These are phyloP conservation scores for Xestia rhomboidea DNA, from an alignment of 2,888 invertebrate species.

Conservation along the genomic window DNA sequence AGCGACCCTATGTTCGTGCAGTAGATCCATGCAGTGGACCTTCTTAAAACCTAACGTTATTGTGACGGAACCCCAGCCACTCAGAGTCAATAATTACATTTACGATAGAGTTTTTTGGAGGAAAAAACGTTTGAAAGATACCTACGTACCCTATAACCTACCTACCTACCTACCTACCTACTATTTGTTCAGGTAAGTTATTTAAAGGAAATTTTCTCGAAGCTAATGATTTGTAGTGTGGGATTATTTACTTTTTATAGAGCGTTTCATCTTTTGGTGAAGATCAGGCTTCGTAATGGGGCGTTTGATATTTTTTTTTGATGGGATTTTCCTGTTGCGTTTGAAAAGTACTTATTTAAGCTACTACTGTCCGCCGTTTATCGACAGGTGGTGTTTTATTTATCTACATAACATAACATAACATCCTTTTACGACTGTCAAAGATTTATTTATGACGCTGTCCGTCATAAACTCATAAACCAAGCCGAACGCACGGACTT, in stretches of 20 bases:
- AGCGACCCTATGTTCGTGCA: neutral
- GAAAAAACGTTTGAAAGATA: constrained; percentile 54
- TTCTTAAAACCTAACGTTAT: constrained; percentile 14
- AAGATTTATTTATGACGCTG: neutral
- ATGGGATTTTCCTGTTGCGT: neutral
- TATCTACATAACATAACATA: neutral
- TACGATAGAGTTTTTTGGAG: constrained; percentile 56
- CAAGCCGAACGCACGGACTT: too few relatives aligned
- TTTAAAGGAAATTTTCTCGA: constrained; percentile 30
- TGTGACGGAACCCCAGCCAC: constrained; percentile 40
- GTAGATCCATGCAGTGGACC: neutral
- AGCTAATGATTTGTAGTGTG: constrained; percentile 38
- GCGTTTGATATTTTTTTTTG: neutral
- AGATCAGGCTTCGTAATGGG: neutral
- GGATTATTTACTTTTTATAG: constrained; percentile 25
- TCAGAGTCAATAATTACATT: constrained; percentile 70
- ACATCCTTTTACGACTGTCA: neutral
- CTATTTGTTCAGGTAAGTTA: constrained; percentile 52
- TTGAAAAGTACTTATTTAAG: neutral
- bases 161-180: neutral
- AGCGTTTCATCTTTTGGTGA: constrained; percentile 14
- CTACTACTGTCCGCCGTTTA: neutral
- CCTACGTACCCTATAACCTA: neutral
- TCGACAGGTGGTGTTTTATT: neutral
- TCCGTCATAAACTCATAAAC: too few relatives aligned